Evolutionary conservation across 2,113 vertebrate species (phyloP).

Genomic region (Scortum barcoo): DNA sequence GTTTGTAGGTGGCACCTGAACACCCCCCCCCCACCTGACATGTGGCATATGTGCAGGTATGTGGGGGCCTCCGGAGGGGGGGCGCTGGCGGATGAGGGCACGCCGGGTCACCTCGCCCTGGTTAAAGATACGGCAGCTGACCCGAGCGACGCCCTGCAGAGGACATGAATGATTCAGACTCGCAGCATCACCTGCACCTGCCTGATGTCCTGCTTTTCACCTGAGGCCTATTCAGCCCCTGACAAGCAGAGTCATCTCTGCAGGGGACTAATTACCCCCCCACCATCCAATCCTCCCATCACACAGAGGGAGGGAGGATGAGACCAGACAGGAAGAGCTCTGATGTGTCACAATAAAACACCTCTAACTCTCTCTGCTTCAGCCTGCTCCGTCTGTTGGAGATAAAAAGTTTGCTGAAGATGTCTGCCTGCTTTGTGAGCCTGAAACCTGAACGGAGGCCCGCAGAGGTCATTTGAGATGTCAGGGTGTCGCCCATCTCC

Average conservation of each 20-base stretch:
- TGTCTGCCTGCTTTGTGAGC: not conserved
- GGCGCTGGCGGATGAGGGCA: constrained; percentile 1
- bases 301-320: not conserved
- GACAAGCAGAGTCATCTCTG: constrained; percentile 66
- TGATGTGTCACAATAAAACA: not conserved
- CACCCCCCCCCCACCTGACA: not conserved
- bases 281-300: no score
- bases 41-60: not conserved
- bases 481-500: constrained; percentile 59
- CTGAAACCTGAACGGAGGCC: constrained; percentile 69
- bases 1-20: no score
- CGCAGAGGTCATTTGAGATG: constrained; percentile 76
- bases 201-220: constrained; percentile 62
- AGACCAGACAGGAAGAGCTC: not conserved
- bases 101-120: constrained; percentile 28
- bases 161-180: constrained; percentile 77
- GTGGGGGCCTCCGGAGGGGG: not conserved
- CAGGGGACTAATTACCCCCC: constrained; percentile 72
- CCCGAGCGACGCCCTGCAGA: constrained; percentile 36
- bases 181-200: constrained; percentile 56
- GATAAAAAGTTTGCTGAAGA: not conserved
- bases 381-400: not conserved
- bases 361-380: not conserved
- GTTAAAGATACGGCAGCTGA: constrained; percentile 43
- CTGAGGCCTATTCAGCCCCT: constrained; percentile 66